Base-by-base conservation (phyloP, 2,888 invertebrate species). In the Holacanthella duospinosa region DNA sequence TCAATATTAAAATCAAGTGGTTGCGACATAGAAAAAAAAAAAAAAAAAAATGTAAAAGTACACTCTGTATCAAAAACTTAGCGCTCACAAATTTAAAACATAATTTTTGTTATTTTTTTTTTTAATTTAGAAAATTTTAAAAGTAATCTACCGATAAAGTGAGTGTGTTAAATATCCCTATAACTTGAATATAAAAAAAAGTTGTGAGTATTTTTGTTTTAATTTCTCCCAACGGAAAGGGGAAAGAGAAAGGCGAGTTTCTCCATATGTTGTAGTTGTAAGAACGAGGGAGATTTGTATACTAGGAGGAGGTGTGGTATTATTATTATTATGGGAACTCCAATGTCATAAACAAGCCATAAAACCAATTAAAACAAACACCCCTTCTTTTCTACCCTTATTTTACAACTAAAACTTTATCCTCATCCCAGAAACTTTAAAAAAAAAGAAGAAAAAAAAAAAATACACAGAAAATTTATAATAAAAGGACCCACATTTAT, bases 271-370 rank as follows among this genome's bases (percentile, higher is more conserved):
- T 6, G 36, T 9, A 36, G 36, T 36, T 6, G 36, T 36, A 16
- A 36, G 36, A 36, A 36, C n/a, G n/a, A n/a, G 16, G 36, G 36
- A 36, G 36, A 36, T 16, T 36, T 36, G 36, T 6, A 36, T 6
- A 16, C 9, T 6, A 16, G 36, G 6, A 9, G 36, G 16, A 36
- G 16, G 36, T 36, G 16, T 36, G 36, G 36, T 6, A 36, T 36
- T 48, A 48, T 9, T 48, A 48, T 48, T 48, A 48, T 48, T 48
- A 48, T 48, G 48, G 48, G 21, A 48, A 21, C 19, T 9, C 16
- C 16, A n/a, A 21, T 48, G 48, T 48, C 48, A 48, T 48, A 48
- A 48, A 48, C 48, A 48, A 48, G 48, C 21, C 48, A 48, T 48
- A 48, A 48, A 48, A 9, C 19, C 48, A 48, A 48, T 48, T 48